These are phyloP conservation scores for Esperia sulphurella DNA, from an alignment of 2,888 invertebrate species.

Conservation along the genomic window DNA sequence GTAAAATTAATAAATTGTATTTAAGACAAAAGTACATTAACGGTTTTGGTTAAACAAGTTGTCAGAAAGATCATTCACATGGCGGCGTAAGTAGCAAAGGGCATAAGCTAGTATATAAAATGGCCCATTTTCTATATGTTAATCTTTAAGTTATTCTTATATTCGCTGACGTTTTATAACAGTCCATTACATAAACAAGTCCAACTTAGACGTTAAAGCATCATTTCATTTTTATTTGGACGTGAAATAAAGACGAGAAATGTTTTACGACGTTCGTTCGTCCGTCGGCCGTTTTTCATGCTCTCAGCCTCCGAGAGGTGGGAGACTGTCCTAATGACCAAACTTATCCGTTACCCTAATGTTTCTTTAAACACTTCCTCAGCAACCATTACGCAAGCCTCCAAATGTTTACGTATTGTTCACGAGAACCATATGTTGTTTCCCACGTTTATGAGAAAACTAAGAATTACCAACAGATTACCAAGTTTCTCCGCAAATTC, in stretches of 20 bases:
- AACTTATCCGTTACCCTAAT: conserved; percentile 52
- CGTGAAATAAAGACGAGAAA: background rate
- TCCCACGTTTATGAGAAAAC: conserved; percentile 59
- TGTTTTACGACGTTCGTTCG: conserved; percentile 11
- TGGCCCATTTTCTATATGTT: background rate
- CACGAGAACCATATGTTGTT: conserved; percentile 32
- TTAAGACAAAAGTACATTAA: too few species aligned
- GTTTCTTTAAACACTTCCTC: conserved; percentile 56
- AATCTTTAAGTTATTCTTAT: background rate
- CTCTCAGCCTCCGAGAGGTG: conserved; percentile 26
- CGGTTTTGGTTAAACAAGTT: too few species aligned
- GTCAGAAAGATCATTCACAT: too few species aligned
- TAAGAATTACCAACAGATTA: conserved; percentile 61
- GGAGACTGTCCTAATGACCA: conserved; percentile 42
- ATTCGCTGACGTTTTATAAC: background rate
- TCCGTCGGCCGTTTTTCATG: conserved; percentile 20
- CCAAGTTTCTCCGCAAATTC: conserved; percentile 49
- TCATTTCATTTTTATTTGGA: background rate
- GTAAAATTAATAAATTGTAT: too few species aligned
- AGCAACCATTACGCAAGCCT: conserved; percentile 38
- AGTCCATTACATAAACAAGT: background rate
- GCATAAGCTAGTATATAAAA: too few species aligned
- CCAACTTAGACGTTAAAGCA: background rate
- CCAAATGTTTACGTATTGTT: conserved; percentile 23
- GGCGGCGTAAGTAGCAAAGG: too few species aligned